Evolutionary conservation across 2,888 invertebrate species (phyloP), one percentile per base, ranked within the genome.

Genomic region (Baronia brevicornis): DNA sequence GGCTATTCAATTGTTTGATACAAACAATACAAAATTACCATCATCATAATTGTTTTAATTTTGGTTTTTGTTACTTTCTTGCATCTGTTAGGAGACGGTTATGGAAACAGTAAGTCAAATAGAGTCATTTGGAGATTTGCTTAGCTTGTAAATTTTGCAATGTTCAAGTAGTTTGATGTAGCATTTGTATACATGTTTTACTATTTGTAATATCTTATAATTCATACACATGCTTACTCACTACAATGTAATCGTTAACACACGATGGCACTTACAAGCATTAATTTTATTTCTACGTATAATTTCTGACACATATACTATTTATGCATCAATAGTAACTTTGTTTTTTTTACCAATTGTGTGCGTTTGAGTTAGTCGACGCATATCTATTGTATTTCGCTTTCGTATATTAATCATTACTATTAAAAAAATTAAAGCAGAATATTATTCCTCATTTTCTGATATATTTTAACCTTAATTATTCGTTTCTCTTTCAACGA

Each of bases 61-160:
- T 77, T 54, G 60, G 67, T 74, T 78, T 80, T 69, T 77, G 71
- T 80, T 79, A 73, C 68, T 66, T 77, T 77, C 78, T 79, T 74
- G 84, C 84, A 80, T 82, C 84, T 75, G 79, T 78, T 84, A 84
- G 84, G 80, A 82, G 84, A 84, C 78, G 82, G 54, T 82, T 84
- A 70, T 84, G 82, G 84, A 84, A 84, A 82, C 84, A 84, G 84
- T 84, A 84, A 84, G 84, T 84, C 66, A 67, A 71, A 51, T 69
- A 67, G 71, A 61, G 49, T 70, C 71, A 70, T 74, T 57, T 77
- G 68, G 72, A 71, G 73, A 68, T 60, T 74, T 70, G 80, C 78
- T 80, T 79, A 57, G 80, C 80, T 80, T 79, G 53, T 65, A 39
- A 40, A 60, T 51, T 55, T 72, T 67, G 67, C 52, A 36, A 39